These are phyloP conservation scores for Fissipunctia ypsillon DNA, from an alignment of 2,888 invertebrate genomes.

Conservation along the genomic window DNA sequence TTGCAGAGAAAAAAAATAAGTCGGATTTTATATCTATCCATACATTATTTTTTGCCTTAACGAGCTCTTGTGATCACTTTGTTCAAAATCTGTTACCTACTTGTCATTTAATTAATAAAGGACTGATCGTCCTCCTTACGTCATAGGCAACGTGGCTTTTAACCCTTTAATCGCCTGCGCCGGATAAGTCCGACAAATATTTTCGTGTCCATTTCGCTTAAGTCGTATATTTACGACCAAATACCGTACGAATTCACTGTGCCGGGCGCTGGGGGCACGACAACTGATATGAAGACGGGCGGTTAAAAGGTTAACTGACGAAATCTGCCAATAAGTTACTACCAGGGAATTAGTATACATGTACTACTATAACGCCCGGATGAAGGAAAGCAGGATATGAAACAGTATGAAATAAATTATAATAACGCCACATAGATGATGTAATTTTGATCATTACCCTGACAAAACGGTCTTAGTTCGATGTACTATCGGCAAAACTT, in stretches of 20 bases:
- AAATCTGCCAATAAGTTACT: background rate
- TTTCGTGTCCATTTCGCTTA: too few relatives aligned
- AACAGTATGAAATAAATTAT: background rate
- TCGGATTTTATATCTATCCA: background rate
- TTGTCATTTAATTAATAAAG: background rate
- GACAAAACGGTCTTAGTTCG: constrained; percentile 47
- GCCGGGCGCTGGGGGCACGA: too few relatives aligned
- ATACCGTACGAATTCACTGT: too few relatives aligned
- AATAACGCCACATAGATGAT: constrained; percentile 18
- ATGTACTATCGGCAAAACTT: too few relatives aligned
- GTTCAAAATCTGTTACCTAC: background rate
- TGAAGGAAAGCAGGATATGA: background rate
- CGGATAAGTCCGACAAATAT: too few relatives aligned
- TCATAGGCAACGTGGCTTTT: background rate
- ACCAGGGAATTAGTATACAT: background rate
- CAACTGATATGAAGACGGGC: too few relatives aligned
- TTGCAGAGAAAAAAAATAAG: background rate
- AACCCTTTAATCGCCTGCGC: too few relatives aligned
- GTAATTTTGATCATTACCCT: constrained; percentile 57
- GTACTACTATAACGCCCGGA: background rate
- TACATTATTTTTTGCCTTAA: background rate
- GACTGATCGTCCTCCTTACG: too few relatives aligned
- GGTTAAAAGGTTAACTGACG: too few relatives aligned
- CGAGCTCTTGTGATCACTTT: background rate
- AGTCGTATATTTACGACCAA: too few relatives aligned